These are phyloP conservation scores for Tiliacea citrago DNA, from an alignment of 2,888 invertebrate species.

Conservation along the genomic window DNA sequence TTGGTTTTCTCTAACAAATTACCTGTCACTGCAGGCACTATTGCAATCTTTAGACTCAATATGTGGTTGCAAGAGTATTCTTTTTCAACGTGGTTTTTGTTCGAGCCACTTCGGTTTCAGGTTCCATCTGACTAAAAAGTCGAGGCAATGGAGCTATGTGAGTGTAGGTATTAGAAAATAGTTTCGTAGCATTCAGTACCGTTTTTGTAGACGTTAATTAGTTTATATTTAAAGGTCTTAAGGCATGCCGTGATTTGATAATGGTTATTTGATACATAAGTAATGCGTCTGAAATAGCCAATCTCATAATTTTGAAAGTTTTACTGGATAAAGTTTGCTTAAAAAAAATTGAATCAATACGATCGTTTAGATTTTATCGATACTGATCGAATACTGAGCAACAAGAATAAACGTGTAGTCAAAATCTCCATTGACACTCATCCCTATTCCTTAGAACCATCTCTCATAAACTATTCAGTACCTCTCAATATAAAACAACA, in stretches of 20 bases:
- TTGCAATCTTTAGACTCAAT: constrained; percentile 57
- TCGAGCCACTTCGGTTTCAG: constrained; percentile 25
- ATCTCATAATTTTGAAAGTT: not conserved
- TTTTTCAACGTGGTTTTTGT: constrained; percentile 41
- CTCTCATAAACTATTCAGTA: constrained; percentile 32
- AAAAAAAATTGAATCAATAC: not conserved
- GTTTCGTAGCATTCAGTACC: not conserved
- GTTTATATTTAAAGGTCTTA: not conserved
- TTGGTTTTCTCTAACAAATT: constrained; percentile 56
- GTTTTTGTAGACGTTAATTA: not conserved
- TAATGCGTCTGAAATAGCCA: no score
- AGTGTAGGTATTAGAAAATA: constrained; percentile 1
- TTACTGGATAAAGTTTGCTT: not conserved
- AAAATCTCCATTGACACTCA: not conserved
- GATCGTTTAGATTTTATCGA: no score
- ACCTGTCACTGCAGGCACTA: constrained; percentile 59
- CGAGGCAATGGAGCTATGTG: not conserved
- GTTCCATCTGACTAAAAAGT: constrained; percentile 21
- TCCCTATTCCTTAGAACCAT: constrained; percentile 14
- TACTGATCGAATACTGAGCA: not conserved
- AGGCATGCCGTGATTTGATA: not conserved
- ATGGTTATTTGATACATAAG: no score
- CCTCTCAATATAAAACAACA: constrained; percentile 35
- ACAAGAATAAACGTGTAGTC: not conserved
- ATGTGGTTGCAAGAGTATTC: constrained; percentile 45